A percentile compares a stretch with the other conserved stretches of the same genome.
Evolutionary conservation across 1,140 invertebrate genomes (phyloP).

Genomic region (Pogonomyrmex barbatus): DNA sequence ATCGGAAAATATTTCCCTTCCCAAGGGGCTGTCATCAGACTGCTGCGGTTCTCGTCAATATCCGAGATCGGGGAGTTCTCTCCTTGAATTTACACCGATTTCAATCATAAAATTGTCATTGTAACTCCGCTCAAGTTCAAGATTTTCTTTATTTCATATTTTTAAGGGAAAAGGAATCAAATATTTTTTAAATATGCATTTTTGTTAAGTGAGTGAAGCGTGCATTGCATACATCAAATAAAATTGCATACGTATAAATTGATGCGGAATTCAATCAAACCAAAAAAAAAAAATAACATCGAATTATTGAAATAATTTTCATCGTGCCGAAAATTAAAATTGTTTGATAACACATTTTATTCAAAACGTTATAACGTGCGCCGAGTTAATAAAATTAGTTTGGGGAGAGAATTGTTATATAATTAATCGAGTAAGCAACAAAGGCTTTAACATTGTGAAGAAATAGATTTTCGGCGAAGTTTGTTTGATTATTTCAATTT

Average conservation of each 20-base stretch:
- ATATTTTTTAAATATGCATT: neutral
- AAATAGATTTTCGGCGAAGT: constrained; percentile 8
- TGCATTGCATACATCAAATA: neutral
- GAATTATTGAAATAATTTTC: constrained; percentile 18
- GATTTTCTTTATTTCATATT: neutral
- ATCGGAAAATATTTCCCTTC: constrained; percentile 3
- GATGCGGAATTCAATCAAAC: neutral
- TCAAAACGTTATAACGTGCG: neutral
- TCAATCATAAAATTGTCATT: neutral
- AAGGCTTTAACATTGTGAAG: neutral
- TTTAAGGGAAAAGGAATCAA: neutral
- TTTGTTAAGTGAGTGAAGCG: neutral
- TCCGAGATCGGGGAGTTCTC: neutral
- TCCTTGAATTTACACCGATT: neutral
- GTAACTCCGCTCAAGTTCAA: neutral
- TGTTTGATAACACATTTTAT: neutral
- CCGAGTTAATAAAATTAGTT: neutral
- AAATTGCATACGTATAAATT: neutral
- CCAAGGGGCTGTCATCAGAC: neutral
- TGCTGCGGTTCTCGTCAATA: neutral
- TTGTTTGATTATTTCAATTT: constrained; percentile 59
- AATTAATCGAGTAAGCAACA: neutral
- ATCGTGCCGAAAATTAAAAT: neutral
- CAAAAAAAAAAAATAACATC: neutral
- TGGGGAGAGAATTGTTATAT: neutral